Evolutionary conservation across 1,140 invertebrate species (phyloP).

Genomic region (Chrysomallon squamiferum): DNA sequence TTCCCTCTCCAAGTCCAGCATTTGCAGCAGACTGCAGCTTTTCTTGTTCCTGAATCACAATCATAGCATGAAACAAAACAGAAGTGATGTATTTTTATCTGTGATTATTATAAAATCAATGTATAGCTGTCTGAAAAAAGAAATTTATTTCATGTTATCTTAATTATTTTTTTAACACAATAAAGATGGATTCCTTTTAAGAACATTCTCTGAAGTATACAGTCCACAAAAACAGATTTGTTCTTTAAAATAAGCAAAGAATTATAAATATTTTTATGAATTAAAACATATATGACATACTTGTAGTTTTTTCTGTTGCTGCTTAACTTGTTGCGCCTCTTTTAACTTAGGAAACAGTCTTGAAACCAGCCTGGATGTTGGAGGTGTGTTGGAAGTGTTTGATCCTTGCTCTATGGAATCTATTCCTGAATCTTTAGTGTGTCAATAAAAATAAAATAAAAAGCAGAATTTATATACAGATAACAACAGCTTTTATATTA

Average conservation of each 20-base stretch:
- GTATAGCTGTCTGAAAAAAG: constrained; percentile 2
- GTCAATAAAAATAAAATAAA: constrained; percentile 1
- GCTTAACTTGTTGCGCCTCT: constrained; percentile 21
- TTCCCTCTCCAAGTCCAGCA: constrained; percentile 35
- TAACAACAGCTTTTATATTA: constrained; percentile 11
- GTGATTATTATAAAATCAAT: background rate
- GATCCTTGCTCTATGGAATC: background rate
- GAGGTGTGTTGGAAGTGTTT: constrained; percentile 32
- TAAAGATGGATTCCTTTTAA: no score
- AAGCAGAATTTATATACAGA: background rate
- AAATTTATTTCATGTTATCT: background rate
- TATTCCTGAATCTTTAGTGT: background rate
- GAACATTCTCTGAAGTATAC: no score
- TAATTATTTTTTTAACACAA: no score
- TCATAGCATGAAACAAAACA: no score
- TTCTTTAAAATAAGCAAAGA: no score
- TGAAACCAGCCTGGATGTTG: constrained; percentile 55
- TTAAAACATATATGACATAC: no score
- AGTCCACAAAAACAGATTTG: no score
- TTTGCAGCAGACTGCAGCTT: constrained; percentile 18
- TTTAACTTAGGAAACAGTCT: constrained; percentile 59
- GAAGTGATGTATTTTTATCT: constrained; percentile 1
- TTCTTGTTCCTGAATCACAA: constrained; percentile 30
- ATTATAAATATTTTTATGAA: no score
- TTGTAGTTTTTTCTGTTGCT: constrained; percentile 35